Evolutionary conservation across 1,140 invertebrate genomes (phyloP), one percentile per base, ranked within the genome.

Genomic region (Tachypleus tridentatus): DNA sequence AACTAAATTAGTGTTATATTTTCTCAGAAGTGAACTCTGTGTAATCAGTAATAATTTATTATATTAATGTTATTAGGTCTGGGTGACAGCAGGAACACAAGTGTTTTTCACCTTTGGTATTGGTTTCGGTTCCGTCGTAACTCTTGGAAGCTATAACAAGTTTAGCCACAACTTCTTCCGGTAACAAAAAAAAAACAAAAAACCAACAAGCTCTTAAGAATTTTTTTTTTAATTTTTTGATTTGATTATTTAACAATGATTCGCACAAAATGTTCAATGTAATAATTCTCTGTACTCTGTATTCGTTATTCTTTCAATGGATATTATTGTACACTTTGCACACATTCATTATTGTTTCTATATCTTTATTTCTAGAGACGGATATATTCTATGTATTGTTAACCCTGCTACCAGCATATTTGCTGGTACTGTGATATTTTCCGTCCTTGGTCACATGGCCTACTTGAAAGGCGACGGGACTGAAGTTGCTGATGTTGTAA

Each of bases 401-500:
- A 80, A 81, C 67, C 78, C 78, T 4, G 57, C 71, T 51, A 80
- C 79, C 48, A 80, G 77, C 58, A 71, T 80, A 58, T 67, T 81
- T n/a, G 79, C 80, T 48, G 80, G 80, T 47, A 70, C 77, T 49
- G 77, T 80, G 3, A 77, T 82, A n/a, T 80, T 80, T 67, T 82
- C 80, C 6, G 79, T 80, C 54, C 76, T 80, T 9, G 79, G 79
- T 5, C 76, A 77, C 71, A 80, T 80, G 75, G 76, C 79, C 7
- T 66, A 75, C n/a, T 61, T 74, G 11, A 72, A 74, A 59, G 29
- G 29, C 29, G 29, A 29, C 29, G 70, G 76, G 52, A 76, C 76
- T 4, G 67, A 77, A 29, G 82, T 85, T 4, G 76, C 73, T 3
- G 73, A 80, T 51, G 84, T 85, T 5, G 83, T 85, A 0, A 82